phyloP scores from a whole-genome alignment of 2,113 vertebrate genomes.

The Xerus inauris region DNA sequence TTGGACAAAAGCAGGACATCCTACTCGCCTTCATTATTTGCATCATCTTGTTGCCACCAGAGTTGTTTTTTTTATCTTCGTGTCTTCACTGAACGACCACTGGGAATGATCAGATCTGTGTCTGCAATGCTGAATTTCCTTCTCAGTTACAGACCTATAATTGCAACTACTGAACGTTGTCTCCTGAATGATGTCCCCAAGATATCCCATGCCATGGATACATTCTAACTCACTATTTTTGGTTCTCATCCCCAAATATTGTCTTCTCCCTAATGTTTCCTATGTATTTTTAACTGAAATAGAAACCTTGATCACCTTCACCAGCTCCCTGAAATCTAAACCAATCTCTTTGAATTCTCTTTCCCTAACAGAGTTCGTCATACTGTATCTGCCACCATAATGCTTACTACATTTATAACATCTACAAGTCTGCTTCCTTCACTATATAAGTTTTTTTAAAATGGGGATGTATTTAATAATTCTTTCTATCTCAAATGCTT shows the following conservation, averaged over 20 bases:
- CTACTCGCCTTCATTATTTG: background rate
- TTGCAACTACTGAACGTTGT: background rate
- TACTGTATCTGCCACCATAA: background rate
- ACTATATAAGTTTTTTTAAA: background rate
- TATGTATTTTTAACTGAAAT: background rate
- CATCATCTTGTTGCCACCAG: background rate
- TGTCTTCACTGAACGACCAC: background rate
- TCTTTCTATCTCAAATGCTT: background rate
- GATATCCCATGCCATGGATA: background rate
- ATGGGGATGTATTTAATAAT: background rate
- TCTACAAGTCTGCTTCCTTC: background rate
- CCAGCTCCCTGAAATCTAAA: background rate
- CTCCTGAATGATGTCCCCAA: background rate
- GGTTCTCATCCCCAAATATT: background rate
- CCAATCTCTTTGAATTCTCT: background rate
- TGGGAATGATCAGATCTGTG: background rate
- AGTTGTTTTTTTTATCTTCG: background rate
- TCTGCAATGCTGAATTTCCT: background rate
- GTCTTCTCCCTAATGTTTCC: background rate
- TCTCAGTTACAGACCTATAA: background rate
- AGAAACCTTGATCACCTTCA: background rate
- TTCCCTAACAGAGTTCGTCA: background rate
- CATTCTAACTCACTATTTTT: background rate
- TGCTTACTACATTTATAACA: background rate
- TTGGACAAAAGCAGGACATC: background rate